Base-by-base conservation (phyloP, 2,113 vertebrate genomes). In the Hiodon alosoides region DNA sequence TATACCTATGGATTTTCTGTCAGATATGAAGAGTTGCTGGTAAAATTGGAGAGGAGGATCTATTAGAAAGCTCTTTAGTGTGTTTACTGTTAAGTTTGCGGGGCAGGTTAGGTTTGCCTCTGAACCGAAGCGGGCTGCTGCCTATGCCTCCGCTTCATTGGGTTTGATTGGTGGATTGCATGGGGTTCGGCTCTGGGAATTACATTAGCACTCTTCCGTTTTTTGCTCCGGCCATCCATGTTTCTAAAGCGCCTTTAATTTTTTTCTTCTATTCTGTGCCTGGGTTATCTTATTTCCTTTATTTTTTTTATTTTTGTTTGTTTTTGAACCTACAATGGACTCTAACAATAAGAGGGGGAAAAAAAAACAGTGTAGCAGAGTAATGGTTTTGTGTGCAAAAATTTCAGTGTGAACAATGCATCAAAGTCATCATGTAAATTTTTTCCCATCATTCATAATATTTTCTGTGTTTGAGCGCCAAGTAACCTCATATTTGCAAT, bases 1-100 rank as follows among this genome's bases (percentile, higher is more conserved):
- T 96, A 95, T 97, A 93, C 93, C 90, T 93, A 98, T 98, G 90
- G 96, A 98, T 98, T 96, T 96, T 93, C 91, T 96, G 95, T 96
- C 96, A 93, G 89, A 94, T 94, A 93, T 95, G 94, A 96, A 91
- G 94, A 95, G 94, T 95, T 92, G 90, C 88, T 82, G 83, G 89
- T 94, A 89, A 94, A 92, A 95, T 97, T 95, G 93, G 92, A 94
- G 92, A 94, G 92, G 93, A 94, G 89, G 92, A 90, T 90, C 94
- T 91, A 96, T 96, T 96, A 97, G 91, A 90, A 91, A 93, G 84
- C 84, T 87, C 87, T 95, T 94, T 90, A 84, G 88, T 85, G 87
- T 87, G 85, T 89, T 90, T 91, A 89, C 86, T 88, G 76, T 85
- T 90, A 91, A 91, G 89, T 92, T 91, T 84, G 87, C 83, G 69